These are phyloP conservation scores for Bryconaethiops microstoma DNA, from an alignment of 2,797 vertebrate genomes.

Conservation along the genomic window DNA sequence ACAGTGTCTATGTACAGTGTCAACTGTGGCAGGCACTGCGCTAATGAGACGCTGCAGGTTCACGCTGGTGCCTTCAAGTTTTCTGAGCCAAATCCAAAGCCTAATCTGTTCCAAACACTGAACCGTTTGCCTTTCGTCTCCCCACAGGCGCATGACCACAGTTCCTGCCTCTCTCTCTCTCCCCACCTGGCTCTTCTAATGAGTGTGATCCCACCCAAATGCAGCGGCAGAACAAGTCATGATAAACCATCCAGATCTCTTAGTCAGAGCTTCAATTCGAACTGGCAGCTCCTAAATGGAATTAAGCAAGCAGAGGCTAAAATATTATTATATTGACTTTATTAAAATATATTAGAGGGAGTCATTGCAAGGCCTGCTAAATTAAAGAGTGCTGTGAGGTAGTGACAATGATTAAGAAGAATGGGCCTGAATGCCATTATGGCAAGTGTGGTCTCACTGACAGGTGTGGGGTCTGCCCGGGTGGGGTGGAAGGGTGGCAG, in stretches of 20 bases:
- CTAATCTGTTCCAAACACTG: constrained; percentile 2
- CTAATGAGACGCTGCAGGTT: constrained; percentile 14
- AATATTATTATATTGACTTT: constrained; percentile 57
- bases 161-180: not conserved
- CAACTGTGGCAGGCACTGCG: constrained; percentile 1
- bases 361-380: constrained; percentile 47
- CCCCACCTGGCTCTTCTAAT: constrained; percentile 20
- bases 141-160: not conserved
- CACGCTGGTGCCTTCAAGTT: not conserved
- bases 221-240: constrained; percentile 10
- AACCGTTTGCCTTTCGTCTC: not conserved
- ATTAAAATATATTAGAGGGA: constrained; percentile 55
- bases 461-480: constrained; percentile 25
- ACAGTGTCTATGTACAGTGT: not conserved
- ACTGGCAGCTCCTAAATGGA: constrained; percentile 52
- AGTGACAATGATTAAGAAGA: constrained; percentile 58
- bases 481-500: not conserved
- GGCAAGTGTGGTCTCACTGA: constrained; percentile 36
- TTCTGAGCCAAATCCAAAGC: constrained; percentile 7
- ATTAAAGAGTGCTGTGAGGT: constrained; percentile 50
- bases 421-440: constrained; percentile 43
- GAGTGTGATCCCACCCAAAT: constrained; percentile 21
- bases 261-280: constrained; percentile 45
- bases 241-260: constrained; percentile 44
- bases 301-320: constrained; percentile 46